A percentile compares a stretch with the other conserved stretches of the same genome.
These are phyloP conservation scores for Phalanger gymnotis DNA, from an alignment of 2,797 vertebrate species.

Conservation along the genomic window DNA sequence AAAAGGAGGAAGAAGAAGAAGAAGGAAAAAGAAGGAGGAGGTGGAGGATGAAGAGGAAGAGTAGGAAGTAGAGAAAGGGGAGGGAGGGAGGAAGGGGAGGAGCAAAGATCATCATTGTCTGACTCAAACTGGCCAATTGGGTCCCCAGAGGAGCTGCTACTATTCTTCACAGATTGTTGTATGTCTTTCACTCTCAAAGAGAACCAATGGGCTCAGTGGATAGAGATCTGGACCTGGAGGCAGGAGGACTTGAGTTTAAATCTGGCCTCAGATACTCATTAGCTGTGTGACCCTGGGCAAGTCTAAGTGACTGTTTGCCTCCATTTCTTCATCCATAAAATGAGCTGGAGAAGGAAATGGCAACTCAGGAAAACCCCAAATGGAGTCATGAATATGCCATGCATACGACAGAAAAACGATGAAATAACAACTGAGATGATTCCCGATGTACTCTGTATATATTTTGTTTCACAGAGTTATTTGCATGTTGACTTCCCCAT, in stretches of 20 bases:
- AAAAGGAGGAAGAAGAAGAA: not conserved
- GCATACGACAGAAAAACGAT: no score
- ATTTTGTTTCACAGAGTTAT: not conserved
- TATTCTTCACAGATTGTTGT: not conserved
- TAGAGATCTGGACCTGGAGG: not conserved
- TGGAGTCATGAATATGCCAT: not conserved
- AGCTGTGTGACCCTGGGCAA: not conserved
- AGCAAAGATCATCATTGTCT: not conserved
- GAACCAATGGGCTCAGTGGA: not conserved
- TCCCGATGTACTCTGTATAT: not conserved
- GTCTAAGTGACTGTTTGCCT: not conserved
- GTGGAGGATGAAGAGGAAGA: not conserved
- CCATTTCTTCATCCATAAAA: not conserved
- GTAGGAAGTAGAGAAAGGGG: no score
- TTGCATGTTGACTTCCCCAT: not conserved
- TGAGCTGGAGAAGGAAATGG: not conserved
- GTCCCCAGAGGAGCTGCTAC: no score
- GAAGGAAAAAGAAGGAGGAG: not conserved
- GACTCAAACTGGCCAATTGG: not conserved
- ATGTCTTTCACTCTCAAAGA: no score
- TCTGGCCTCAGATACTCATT: no score
- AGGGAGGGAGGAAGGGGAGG: not conserved
- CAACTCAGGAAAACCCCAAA: not conserved
- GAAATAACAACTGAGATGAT: not conserved
- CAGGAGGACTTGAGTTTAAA: not conserved